A percentile compares a stretch with the other conserved stretches of the same genome.
These are phyloP conservation scores for Macrobrachium rosenbergii DNA, from an alignment of 1,140 invertebrate species.

Conservation along the genomic window DNA sequence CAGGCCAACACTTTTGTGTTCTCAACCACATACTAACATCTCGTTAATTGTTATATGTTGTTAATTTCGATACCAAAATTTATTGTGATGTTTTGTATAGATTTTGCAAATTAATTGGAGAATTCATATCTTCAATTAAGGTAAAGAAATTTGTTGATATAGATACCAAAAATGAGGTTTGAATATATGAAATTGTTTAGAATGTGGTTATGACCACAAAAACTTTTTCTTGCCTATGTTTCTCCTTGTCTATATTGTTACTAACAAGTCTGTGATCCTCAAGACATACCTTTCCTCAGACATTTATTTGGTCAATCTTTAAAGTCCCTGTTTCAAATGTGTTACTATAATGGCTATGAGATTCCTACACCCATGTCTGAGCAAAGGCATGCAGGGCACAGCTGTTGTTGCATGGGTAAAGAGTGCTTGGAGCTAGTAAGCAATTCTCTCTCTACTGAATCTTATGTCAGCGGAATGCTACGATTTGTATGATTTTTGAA, in stretches of 20 bases:
- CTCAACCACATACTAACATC: constrained; percentile 20
- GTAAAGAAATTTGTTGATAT: too few relatives aligned
- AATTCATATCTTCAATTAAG: too few relatives aligned
- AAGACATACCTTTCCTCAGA: constrained; percentile 12
- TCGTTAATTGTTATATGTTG: neutral
- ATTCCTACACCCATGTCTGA: constrained; percentile 39
- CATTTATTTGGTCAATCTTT: constrained; percentile 30
- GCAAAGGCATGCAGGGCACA: constrained; percentile 9
- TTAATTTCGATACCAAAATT: constrained; percentile 11
- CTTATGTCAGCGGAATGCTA: neutral
- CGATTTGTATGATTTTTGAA: neutral
- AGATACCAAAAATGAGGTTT: too few relatives aligned
- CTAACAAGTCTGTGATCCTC: constrained; percentile 36
- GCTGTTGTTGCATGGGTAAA: constrained; percentile 40
- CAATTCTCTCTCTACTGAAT: constrained; percentile 1
- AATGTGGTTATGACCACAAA: constrained; percentile 38
- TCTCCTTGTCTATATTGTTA: constrained; percentile 56
- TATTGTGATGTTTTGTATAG: neutral
- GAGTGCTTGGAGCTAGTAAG: constrained; percentile 32
- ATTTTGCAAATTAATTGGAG: neutral
- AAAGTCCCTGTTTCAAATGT: constrained; percentile 24
- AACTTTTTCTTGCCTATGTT: constrained; percentile 33
- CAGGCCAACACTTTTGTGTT: constrained; percentile 28
- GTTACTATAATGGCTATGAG: constrained; percentile 33
- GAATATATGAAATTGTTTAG: constrained; percentile 4